Conservation (phyloP, 2,888 invertebrate species). For the Branchinecta sandiegonensis region DNA sequence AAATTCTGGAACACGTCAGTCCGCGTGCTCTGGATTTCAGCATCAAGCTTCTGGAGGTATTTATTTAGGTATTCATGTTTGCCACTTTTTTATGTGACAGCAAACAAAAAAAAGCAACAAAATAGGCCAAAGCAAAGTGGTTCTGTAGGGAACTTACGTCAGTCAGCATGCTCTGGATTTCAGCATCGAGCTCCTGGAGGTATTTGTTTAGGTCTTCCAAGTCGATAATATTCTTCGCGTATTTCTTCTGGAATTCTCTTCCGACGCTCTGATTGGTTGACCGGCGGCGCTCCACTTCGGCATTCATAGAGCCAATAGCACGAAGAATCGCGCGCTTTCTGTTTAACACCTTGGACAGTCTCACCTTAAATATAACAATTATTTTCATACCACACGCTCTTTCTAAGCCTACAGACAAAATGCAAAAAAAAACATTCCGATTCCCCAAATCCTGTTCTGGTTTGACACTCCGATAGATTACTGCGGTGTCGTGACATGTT, state of each 20-base stretch:
- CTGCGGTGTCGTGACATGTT: too few relatives aligned
- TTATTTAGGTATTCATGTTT: slow-evolving; percentile 47
- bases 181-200: slow-evolving; percentile 66
- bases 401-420: neutral
- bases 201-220: slow-evolving; percentile 80
- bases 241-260: slow-evolving; percentile 76
- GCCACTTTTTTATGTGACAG: neutral
- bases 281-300: slow-evolving; percentile 71
- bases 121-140: neutral
- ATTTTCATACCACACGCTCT: too few relatives aligned
- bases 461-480: neutral
- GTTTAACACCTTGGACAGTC: slow-evolving; percentile 66
- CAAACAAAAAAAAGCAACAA: neutral
- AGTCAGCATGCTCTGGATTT: slow-evolving; percentile 66
- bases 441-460: neutral
- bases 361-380: slow-evolving; percentile 40
- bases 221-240: slow-evolving; percentile 69
- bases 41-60: slow-evolving; percentile 68
- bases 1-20: slow-evolving; percentile 42
- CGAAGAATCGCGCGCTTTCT: slow-evolving; percentile 67
- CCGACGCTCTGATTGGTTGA: slow-evolving; percentile 62
- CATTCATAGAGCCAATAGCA: slow-evolving; percentile 67
- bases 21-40: slow-evolving; percentile 66
- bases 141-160: slow-evolving; percentile 38
- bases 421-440: neutral